Conservation (phyloP, 2,797 vertebrate genomes). For the Phaenicophaeus curvirostris region DNA sequence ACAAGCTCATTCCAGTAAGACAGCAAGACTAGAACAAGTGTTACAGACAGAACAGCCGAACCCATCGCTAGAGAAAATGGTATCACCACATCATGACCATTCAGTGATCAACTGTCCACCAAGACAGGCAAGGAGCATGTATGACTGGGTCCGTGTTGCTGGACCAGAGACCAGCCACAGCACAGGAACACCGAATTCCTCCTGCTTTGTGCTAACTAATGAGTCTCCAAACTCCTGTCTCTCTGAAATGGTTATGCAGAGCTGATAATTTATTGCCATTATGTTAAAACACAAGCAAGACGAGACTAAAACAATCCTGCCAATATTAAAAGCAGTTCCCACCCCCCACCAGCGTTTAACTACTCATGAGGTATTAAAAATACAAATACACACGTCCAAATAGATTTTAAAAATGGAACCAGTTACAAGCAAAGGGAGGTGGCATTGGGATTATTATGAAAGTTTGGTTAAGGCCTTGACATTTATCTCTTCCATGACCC, state of each 20-base stretch:
- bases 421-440: slow-evolving; percentile 54
- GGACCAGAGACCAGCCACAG: slow-evolving; percentile 7
- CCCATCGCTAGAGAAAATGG: slow-evolving; percentile 57
- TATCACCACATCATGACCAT: slow-evolving; percentile 40
- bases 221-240: slow-evolving; percentile 27
- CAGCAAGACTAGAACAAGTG: slow-evolving; percentile 73
- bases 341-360: slow-evolving; percentile 61
- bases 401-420: slow-evolving; percentile 62
- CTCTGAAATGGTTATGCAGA: slow-evolving; percentile 67
- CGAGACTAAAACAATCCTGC: slow-evolving; percentile 67
- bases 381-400: slow-evolving; percentile 64
- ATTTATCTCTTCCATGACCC: slow-evolving; percentile 41
- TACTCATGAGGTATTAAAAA: slow-evolving; percentile 80
- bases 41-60: slow-evolving; percentile 64
- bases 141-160: slow-evolving; percentile 23
- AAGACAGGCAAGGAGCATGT: background rate
- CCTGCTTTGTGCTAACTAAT: slow-evolving; percentile 37
- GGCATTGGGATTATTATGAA: slow-evolving; percentile 61
- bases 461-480: slow-evolving; percentile 74
- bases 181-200: slow-evolving; percentile 1
- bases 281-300: slow-evolving; percentile 76
- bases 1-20: slow-evolving; percentile 78
- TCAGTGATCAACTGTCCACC: background rate
- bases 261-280: slow-evolving; percentile 82
- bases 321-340: slow-evolving; percentile 60